A percentile compares a stretch with the other conserved stretches of the same genome.
Conservation (phyloP, 2,113 vertebrate species). For the Peucedramus taeniatus region DNA sequence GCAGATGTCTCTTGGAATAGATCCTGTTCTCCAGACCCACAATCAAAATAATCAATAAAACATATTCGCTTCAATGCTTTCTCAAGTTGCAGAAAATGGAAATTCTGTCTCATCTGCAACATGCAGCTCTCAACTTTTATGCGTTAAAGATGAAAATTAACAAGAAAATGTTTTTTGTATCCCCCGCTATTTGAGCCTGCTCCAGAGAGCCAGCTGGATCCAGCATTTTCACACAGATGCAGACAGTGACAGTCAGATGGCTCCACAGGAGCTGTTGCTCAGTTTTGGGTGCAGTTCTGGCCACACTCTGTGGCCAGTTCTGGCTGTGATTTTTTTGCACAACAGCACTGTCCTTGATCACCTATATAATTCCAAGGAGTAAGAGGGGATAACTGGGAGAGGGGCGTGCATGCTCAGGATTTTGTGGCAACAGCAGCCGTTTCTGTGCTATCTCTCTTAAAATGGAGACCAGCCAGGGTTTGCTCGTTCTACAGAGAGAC, state of each 20-base stretch:
- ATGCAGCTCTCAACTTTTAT: neutral
- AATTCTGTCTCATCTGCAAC: neutral
- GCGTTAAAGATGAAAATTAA: neutral
- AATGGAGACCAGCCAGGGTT: slow-evolving; percentile 3
- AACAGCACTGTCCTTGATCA: neutral
- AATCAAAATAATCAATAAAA: slow-evolving; percentile 20
- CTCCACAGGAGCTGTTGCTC: neutral
- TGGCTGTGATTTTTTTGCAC: neutral
- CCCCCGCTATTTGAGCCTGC: neutral
- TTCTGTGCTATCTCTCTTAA: slow-evolving; percentile 23
- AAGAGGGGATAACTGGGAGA: neutral
- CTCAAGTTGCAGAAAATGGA: neutral
- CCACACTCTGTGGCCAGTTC: too few species aligned
- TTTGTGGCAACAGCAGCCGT: neutral
- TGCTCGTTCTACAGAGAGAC: neutral
- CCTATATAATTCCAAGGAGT: neutral
- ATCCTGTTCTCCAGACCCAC: neutral
- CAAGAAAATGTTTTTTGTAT: neutral
- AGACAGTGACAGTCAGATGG: neutral
- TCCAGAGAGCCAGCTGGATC: neutral
- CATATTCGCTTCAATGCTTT: neutral
- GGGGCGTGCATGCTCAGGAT: neutral
- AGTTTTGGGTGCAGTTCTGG: neutral
- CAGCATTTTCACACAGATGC: neutral
- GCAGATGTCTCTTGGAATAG: slow-evolving; percentile 16